Percentiles rank a stretch among this genome's conserved stretches.
Conservation (phyloP, 2,797 vertebrate genomes). For the Acanthopagrus latus region DNA sequence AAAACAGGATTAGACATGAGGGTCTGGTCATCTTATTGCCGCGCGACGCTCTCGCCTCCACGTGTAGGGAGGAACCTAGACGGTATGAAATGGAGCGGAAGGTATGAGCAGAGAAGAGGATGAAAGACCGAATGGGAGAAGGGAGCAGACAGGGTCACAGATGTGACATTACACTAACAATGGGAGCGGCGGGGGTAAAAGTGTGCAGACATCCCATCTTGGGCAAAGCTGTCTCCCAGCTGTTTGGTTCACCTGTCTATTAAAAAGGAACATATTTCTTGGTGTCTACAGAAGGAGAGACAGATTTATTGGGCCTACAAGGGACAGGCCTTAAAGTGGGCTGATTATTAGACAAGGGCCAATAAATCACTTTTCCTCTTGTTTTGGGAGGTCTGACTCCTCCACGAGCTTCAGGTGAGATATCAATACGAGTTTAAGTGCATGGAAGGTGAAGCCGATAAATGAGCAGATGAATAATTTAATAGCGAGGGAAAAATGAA, state of each 20-base stretch:
- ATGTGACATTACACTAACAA: conserved; percentile 84
- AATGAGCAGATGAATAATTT: neutral
- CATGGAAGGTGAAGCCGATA: neutral
- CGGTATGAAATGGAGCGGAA: conserved; percentile 86
- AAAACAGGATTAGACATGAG: conserved; percentile 68
- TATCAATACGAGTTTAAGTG: neutral
- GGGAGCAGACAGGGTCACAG: conserved; percentile 85
- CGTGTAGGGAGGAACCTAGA: conserved; percentile 74
- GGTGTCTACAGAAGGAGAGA: conserved; percentile 67
- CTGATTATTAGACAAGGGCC: conserved; percentile 67
- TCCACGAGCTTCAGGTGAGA: conserved; percentile 12
- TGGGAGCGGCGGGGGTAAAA: conserved; percentile 70
- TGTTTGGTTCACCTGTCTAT: conserved; percentile 87
- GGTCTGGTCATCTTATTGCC: conserved; percentile 28
- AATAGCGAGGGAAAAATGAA: conserved; percentile 1
- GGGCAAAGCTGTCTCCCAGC: conserved; percentile 84
- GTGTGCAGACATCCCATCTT: conserved; percentile 81
- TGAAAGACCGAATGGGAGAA: conserved; percentile 66
- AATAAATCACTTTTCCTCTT: conserved; percentile 75
- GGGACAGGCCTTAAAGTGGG: conserved; percentile 62
- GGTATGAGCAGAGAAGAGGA: conserved; percentile 78
- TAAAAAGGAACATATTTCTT: conserved; percentile 82
- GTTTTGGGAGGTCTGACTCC: conserved; percentile 29
- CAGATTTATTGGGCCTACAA: conserved; percentile 82
- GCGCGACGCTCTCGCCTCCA: conserved; percentile 53